Conservation (phyloP, 2,888 invertebrate species). For the Cordylochernes scorpioides region DNA sequence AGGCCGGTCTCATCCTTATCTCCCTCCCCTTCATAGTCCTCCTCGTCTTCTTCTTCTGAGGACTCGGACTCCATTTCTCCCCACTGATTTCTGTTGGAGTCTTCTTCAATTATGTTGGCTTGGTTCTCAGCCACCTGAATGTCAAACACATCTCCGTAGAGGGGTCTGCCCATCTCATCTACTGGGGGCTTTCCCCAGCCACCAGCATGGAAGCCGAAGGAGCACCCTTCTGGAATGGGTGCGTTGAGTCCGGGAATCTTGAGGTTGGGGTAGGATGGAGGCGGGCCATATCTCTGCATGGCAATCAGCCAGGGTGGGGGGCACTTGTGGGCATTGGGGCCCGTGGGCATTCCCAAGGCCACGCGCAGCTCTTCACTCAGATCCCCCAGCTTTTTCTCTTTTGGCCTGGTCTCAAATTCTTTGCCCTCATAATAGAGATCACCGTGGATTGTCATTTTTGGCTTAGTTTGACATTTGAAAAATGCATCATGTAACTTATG, state of each 20-base stretch:
- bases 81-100: slow-evolving; percentile 80
- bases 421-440: slow-evolving; percentile 97
- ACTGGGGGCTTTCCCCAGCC: slow-evolving; percentile 99
- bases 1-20: slow-evolving; percentile 45
- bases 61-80: slow-evolving; percentile 84
- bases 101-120: slow-evolving; percentile 41
- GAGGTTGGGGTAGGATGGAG: slow-evolving; percentile 91
- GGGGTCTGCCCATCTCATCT: slow-evolving; percentile 83
- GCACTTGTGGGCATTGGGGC: slow-evolving; percentile 35
- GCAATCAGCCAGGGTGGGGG: slow-evolving; percentile 91
- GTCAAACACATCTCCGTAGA: slow-evolving; percentile 97
- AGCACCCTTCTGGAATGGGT: slow-evolving; percentile 86
- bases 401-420: slow-evolving; percentile 86
- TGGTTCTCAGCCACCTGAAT: slow-evolving; percentile 24
- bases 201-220: slow-evolving; percentile 95
- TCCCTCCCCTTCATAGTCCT: slow-evolving; percentile 26
- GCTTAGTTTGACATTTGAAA: slow-evolving; percentile 98
- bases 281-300: slow-evolving; percentile 93
- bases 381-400: slow-evolving; percentile 96
- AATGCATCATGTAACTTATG: slow-evolving; percentile 98
- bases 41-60: slow-evolving; percentile 32
- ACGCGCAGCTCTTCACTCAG: slow-evolving; percentile 80
- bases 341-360: slow-evolving; percentile 94
- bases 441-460: slow-evolving; percentile 93
- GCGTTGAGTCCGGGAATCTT: slow-evolving; percentile 45